Evolutionary conservation across 2,888 invertebrate species (phyloP).

Genomic region (Priapulus caudatus): DNA sequence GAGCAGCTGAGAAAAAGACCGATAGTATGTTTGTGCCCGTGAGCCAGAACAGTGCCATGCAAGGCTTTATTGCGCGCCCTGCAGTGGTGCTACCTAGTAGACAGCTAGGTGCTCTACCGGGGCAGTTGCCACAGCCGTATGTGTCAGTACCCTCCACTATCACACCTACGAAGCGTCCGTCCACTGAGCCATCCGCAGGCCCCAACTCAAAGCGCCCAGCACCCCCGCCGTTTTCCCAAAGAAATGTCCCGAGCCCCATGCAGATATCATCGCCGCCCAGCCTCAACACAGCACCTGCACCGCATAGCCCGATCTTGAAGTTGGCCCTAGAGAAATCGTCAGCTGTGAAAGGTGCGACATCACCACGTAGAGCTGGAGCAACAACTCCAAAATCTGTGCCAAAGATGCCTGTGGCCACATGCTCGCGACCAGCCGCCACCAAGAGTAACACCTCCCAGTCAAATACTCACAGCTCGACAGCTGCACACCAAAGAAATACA

Average conservation of each 20-base stretch:
- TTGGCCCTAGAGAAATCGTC: background rate
- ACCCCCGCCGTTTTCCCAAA: background rate
- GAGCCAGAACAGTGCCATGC: no score
- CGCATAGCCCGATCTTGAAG: background rate
- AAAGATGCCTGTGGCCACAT: background rate
- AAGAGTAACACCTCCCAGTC: background rate
- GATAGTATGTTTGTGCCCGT: no score
- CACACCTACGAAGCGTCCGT: constrained; percentile 3
- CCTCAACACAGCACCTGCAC: background rate
- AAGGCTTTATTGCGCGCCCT: no score
- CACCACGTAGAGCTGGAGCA: background rate
- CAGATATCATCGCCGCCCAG: background rate
- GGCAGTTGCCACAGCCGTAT: no score
- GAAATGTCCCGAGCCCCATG: background rate
- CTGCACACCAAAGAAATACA: no score
- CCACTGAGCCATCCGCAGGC: background rate
- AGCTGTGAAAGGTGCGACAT: background rate
- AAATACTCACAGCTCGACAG: no score
- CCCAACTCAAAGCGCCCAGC: background rate
- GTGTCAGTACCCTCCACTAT: no score
- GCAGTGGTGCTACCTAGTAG: no score
- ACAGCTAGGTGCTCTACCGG: no score
- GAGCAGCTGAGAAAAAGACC: no score
- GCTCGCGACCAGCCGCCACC: background rate
- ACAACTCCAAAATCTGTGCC: background rate